phyloP scores from a whole-genome alignment of 2,888 invertebrate species.

The Falcaria lacertinaria region DNA sequence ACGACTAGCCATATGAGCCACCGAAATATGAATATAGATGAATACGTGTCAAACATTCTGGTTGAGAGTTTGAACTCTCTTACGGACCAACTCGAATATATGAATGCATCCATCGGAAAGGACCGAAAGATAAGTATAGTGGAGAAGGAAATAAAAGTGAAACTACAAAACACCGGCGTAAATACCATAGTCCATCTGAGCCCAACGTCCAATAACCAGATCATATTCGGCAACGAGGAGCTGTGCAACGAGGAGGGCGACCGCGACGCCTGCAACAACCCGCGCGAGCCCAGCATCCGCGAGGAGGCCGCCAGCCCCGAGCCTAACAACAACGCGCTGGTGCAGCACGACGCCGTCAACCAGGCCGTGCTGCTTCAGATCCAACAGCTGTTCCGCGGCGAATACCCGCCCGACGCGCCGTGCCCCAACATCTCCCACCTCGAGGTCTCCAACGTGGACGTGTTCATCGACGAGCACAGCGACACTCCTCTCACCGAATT shows the following conservation, averaged over 20 bases:
- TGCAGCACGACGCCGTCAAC: slow-evolving; percentile 52
- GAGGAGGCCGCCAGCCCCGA: slow-evolving; percentile 40
- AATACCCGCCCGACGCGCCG: slow-evolving; percentile 30
- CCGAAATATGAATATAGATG: slow-evolving; percentile 60
- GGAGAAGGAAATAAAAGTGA: slow-evolving; percentile 75
- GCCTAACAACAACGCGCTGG: slow-evolving; percentile 41
- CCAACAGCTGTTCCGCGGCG: slow-evolving; percentile 67
- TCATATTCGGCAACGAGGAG: slow-evolving; percentile 71
- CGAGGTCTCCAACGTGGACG: slow-evolving; percentile 64
- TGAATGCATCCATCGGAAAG: slow-evolving; percentile 58
- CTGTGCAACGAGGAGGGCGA: slow-evolving; percentile 43
- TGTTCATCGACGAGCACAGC: slow-evolving; percentile 46
- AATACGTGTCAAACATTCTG: slow-evolving; percentile 73
- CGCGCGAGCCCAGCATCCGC: slow-evolving; percentile 31
- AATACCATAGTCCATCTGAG: slow-evolving; percentile 73
- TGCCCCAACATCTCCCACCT: slow-evolving; percentile 51
- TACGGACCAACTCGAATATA: slow-evolving; percentile 65
- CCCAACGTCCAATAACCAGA: slow-evolving; percentile 70
- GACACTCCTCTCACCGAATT: slow-evolving; percentile 22
- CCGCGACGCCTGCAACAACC: slow-evolving; percentile 36
- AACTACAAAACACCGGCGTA: slow-evolving; percentile 68
- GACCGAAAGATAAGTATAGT: slow-evolving; percentile 64
- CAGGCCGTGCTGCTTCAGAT: slow-evolving; percentile 68
- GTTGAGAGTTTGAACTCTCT: slow-evolving; percentile 74
- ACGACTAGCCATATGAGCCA: slow-evolving; percentile 14